A percentile compares a stretch with the other conserved stretches of the same genome.
These are phyloP conservation scores for Sciaenops ocellatus DNA, from an alignment of 2,797 vertebrate species.

Conservation along the genomic window DNA sequence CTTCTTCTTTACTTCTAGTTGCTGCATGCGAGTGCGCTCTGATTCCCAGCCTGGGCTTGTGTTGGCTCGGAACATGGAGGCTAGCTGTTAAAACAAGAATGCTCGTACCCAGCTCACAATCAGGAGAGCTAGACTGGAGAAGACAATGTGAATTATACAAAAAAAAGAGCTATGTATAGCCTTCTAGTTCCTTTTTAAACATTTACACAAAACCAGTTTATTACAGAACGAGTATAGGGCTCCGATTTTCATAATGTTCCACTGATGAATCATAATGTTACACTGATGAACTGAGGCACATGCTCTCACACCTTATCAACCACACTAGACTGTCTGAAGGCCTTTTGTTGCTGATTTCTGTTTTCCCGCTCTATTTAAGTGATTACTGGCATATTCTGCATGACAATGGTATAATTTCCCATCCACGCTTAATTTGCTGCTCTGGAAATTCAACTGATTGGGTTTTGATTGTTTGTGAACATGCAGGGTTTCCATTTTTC, in stretches of 20 bases:
- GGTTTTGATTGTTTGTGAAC: slow-evolving; percentile 68
- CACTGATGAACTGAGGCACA: slow-evolving; percentile 26
- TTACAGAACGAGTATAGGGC: slow-evolving; percentile 7
- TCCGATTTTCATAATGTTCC: slow-evolving; percentile 19
- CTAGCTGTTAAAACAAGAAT: slow-evolving; percentile 6
- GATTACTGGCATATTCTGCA: slow-evolving; percentile 59
- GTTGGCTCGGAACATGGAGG: neutral
- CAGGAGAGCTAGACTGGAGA: neutral
- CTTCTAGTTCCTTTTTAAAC: slow-evolving; percentile 7
- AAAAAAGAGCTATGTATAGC: slow-evolving; percentile 3
- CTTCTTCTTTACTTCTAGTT: slow-evolving; percentile 24
- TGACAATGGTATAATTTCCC: slow-evolving; percentile 64
- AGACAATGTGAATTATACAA: slow-evolving; percentile 17
- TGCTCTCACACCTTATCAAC: slow-evolving; percentile 38
- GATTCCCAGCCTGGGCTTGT: slow-evolving; percentile 27
- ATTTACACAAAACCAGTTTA: slow-evolving; percentile 26
- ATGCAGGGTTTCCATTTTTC: slow-evolving; percentile 34
- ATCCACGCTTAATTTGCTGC: slow-evolving; percentile 50
- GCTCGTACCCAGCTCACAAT: neutral
- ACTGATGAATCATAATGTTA: slow-evolving; percentile 33
- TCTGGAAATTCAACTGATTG: slow-evolving; percentile 63
- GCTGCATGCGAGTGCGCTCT: slow-evolving; percentile 7
- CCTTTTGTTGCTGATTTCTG: slow-evolving; percentile 49
- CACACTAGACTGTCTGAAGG: slow-evolving; percentile 21
- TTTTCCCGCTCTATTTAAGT: slow-evolving; percentile 50